phyloP scores from a whole-genome alignment of 92 coral and sea anemone species.

The Diadumene lineata region DNA sequence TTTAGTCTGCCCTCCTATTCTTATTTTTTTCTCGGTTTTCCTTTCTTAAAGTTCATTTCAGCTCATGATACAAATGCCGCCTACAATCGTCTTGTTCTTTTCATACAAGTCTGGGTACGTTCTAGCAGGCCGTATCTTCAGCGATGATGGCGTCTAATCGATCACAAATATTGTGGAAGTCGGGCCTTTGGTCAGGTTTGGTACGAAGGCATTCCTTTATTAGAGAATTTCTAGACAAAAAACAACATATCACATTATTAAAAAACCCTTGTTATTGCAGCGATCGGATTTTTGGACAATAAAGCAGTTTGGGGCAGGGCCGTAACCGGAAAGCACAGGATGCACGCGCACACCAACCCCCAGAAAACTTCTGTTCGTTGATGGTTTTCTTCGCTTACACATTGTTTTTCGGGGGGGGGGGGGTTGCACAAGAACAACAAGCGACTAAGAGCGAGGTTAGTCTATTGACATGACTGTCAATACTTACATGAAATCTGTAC shows the following conservation, averaged over 20 bases:
- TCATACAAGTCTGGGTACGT: background rate
- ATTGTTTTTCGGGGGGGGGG: no score
- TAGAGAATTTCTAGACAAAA: slow-evolving; percentile 38
- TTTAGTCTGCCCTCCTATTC: background rate
- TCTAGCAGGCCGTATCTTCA: slow-evolving; percentile 33
- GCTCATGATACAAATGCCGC: background rate
- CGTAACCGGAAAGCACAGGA: no score
- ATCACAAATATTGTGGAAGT: slow-evolving; percentile 39
- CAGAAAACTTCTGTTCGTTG: no score
- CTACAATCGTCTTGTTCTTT: background rate
- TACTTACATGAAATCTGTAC: slow-evolving; percentile 61
- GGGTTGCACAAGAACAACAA: no score
- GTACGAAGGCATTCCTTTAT: slow-evolving; percentile 41
- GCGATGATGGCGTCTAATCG: slow-evolving; percentile 41
- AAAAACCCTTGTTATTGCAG: no score
- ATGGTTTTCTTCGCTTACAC: no score
- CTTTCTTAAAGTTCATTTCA: background rate
- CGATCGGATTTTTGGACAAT: no score
- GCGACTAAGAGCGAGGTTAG: no score
- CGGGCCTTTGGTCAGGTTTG: slow-evolving; percentile 48
- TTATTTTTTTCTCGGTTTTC: background rate
- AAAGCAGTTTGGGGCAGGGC: no score
- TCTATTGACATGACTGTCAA: background rate
- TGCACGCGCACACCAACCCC: no score
- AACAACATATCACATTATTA: background rate